Percentiles rank a stretch among this genome's conserved stretches.
Conservation (phyloP, 2,888 invertebrate species). For the Hypomecis atomaria region DNA sequence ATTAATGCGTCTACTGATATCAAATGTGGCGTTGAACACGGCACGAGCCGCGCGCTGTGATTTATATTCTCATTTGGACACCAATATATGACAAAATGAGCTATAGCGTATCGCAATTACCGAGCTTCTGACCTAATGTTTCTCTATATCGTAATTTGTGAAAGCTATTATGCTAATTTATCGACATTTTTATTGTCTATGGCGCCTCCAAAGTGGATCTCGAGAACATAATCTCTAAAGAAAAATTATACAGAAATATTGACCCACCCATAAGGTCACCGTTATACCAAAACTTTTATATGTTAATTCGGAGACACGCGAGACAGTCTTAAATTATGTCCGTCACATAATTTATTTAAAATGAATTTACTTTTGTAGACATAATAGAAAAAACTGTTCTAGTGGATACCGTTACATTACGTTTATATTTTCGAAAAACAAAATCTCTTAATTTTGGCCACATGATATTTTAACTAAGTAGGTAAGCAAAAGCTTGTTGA, state of each 20-base stretch:
- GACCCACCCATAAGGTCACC: slow-evolving; percentile 53
- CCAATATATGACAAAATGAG: slow-evolving; percentile 44
- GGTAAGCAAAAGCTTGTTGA: no score
- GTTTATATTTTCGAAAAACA: slow-evolving; percentile 12
- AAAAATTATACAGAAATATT: slow-evolving; percentile 54
- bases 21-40: slow-evolving; percentile 31
- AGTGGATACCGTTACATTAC: slow-evolving; percentile 11
- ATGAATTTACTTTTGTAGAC: slow-evolving; percentile 19
- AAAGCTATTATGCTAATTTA: slow-evolving; percentile 68
- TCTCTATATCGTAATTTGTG: slow-evolving; percentile 59
- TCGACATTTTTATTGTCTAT: slow-evolving; percentile 57
- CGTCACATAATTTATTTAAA: slow-evolving; percentile 34
- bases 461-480: no score
- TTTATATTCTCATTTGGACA: slow-evolving; percentile 40
- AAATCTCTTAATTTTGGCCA: background rate
- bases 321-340: slow-evolving; percentile 42
- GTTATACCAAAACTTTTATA: slow-evolving; percentile 53
- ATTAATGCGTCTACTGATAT: slow-evolving; percentile 38
- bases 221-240: slow-evolving; percentile 46
- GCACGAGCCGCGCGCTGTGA: slow-evolving; percentile 40
- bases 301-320: slow-evolving; percentile 48
- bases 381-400: slow-evolving; percentile 38
- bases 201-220: slow-evolving; percentile 46
- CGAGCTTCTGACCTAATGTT: slow-evolving; percentile 54
- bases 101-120: slow-evolving; percentile 42